phyloP scores from a whole-genome alignment of 1,140 invertebrate species.

The Ostrea denselamellosa region DNA sequence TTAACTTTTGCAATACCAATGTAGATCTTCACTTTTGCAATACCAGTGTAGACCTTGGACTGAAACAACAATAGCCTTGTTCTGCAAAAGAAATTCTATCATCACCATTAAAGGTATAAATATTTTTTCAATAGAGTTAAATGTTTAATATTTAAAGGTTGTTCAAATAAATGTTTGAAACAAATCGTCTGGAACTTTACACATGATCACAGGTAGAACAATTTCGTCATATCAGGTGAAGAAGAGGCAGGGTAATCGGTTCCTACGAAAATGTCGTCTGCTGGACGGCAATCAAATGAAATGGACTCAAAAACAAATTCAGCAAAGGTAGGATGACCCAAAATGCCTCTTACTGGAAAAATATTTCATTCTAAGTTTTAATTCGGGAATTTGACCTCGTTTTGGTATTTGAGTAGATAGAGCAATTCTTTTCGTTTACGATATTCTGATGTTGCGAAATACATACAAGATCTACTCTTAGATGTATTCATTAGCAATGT shows the following conservation, averaged over 20 bases:
- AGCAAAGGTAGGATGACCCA: neutral
- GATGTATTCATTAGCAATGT: no score
- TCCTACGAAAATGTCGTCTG: neutral
- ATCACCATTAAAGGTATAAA: neutral
- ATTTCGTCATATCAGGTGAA: neutral
- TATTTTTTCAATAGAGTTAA: neutral
- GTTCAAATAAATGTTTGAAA: slow-evolving; percentile 19
- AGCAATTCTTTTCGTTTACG: no score
- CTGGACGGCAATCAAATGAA: neutral
- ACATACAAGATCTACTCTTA: no score
- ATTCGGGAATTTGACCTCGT: neutral
- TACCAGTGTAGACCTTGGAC: no score
- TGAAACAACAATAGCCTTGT: neutral
- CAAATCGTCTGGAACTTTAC: neutral
- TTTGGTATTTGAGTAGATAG: neutral
- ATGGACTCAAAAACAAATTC: neutral
- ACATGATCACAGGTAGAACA: neutral
- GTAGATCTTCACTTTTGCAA: no score
- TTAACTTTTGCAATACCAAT: no score
- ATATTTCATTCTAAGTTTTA: neutral
- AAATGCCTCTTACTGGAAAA: neutral
- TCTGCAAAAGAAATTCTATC: neutral
- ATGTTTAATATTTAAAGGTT: neutral
- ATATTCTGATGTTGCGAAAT: no score
- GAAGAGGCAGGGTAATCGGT: neutral